Conservation (phyloP, 2,888 invertebrate species). For the Andrena hattorfiana region DNA sequence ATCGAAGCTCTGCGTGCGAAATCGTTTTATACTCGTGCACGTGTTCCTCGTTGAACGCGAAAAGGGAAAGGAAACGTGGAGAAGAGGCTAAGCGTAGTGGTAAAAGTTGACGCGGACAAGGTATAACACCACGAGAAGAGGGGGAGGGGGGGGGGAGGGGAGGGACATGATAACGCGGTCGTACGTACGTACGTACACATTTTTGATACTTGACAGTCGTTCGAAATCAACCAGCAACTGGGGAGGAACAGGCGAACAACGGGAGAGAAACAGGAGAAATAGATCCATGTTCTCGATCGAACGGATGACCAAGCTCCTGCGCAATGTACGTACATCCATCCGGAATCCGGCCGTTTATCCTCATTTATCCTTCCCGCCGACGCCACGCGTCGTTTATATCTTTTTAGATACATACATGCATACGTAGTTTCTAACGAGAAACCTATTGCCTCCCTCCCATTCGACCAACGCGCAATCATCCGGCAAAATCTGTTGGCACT, state of each 20-base stretch:
- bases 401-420: background rate
- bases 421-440: too few relatives aligned
- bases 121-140: background rate
- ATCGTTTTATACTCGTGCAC: conserved; percentile 78
- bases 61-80: conserved; percentile 61
- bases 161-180: conserved; percentile 50
- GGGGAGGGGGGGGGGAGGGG: too few relatives aligned
- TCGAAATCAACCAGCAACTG: background rate
- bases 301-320: too few relatives aligned
- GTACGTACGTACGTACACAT: background rate
- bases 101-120: conserved; percentile 49
- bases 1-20: conserved; percentile 72
- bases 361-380: background rate
- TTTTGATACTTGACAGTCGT: conserved; percentile 20
- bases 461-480: background rate
- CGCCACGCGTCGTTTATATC: background rate
- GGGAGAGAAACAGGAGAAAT: background rate
- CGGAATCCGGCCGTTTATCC: background rate
- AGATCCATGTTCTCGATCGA: background rate
- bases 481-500: background rate
- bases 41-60: conserved; percentile 51
- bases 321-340: too few relatives aligned
- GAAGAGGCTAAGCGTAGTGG: conserved; percentile 41
- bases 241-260: background rate
- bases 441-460: background rate